Percentiles rank a stretch among this genome's conserved stretches.
Conservation (phyloP, 2,797 vertebrate species). For the Silurus aristotelis region DNA sequence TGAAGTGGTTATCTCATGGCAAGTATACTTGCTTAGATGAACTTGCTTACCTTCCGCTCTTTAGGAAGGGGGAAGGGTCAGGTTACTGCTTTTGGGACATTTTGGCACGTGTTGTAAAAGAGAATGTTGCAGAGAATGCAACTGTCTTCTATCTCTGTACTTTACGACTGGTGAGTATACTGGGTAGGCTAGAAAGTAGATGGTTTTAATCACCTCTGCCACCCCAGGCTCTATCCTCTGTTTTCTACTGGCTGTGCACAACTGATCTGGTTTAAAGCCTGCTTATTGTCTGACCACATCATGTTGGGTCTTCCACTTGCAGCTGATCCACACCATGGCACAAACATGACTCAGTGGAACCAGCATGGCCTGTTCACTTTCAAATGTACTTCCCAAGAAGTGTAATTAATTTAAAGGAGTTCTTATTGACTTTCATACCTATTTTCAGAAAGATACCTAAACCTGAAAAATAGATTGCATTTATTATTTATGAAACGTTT, state of each 20-base stretch:
- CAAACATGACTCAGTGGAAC: neutral
- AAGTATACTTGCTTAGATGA: neutral
- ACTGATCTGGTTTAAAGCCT: neutral
- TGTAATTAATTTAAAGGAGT: neutral
- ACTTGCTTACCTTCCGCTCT: neutral
- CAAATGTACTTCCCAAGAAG: neutral
- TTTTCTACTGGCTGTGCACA: neutral
- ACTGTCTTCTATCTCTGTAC: neutral
- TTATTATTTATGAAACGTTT: neutral
- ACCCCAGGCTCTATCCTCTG: neutral
- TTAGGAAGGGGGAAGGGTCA: neutral
- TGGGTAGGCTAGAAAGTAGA: neutral
- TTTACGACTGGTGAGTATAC: neutral
- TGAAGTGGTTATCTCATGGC: no score
- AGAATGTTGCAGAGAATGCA: neutral
- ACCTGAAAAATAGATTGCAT: neutral
- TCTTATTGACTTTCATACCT: neutral
- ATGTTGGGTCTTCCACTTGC: neutral
- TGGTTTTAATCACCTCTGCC: neutral
- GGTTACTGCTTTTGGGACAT: no score
- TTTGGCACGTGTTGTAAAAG: neutral
- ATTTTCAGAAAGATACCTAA: slow-evolving; percentile 18
- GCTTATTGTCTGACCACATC: neutral
- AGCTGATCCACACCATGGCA: neutral
- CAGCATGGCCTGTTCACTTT: neutral